Conservation (phyloP, 2,113 vertebrate species). For the Solea solea region DNA sequence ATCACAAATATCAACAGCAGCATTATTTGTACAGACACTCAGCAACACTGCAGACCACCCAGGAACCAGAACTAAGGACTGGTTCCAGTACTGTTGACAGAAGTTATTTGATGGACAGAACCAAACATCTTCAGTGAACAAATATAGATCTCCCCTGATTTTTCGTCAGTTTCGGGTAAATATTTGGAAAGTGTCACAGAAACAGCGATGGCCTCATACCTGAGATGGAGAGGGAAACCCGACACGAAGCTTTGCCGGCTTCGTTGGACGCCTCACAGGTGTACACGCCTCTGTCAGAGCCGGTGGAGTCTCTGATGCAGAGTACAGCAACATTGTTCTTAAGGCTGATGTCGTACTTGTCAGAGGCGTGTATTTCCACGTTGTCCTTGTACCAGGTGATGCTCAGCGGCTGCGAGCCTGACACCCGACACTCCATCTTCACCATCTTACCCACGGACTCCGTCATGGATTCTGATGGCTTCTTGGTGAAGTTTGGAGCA, state of each 20-base stretch:
- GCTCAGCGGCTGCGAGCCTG: conserved; percentile 91
- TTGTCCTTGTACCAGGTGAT: conserved; percentile 91
- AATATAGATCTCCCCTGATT: no score
- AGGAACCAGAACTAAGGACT: no score
- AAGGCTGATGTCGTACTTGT: conserved; percentile 87
- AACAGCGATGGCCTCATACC: conserved; percentile 72
- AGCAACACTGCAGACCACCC: no score
- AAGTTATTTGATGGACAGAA: no score
- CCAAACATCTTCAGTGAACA: no score
- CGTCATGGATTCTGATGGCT: conserved; percentile 86
- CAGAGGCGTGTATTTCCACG: conserved; percentile 81
- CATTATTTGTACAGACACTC: no score
- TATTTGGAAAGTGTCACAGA: neutral
- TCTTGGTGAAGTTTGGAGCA: conserved; percentile 93
- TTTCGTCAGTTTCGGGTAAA: no score
- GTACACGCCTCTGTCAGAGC: conserved; percentile 86
- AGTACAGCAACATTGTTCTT: conserved; percentile 86
- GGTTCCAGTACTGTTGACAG: no score
- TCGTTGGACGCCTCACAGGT: conserved; percentile 90
- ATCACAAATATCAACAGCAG: no score
- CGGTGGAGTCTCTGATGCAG: conserved; percentile 76
- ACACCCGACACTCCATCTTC: conserved; percentile 89
- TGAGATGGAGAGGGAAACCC: conserved; percentile 87
- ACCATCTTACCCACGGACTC: conserved; percentile 88
- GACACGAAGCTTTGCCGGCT: conserved; percentile 86